Evolutionary conservation across 2,113 vertebrate species (phyloP).

Genomic region (Gasterosteus nipponicus): DNA sequence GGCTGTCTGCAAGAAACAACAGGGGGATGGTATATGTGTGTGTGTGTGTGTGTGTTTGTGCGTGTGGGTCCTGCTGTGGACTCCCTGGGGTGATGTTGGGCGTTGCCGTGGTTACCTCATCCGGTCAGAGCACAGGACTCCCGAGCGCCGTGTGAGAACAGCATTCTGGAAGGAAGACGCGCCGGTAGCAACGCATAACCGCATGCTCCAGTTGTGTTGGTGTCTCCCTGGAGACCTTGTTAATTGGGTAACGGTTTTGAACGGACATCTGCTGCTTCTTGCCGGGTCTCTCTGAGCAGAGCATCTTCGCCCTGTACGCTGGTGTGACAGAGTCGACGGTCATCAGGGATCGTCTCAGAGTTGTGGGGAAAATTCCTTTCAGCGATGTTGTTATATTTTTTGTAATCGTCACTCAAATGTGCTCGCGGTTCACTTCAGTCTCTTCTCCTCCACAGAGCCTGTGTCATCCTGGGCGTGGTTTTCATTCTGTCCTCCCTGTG

Average conservation of each 20-base stretch:
- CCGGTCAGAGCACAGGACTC: constrained; percentile 36
- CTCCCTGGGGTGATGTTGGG: constrained; percentile 33
- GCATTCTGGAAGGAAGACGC: constrained; percentile 10
- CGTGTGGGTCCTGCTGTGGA: constrained; percentile 33
- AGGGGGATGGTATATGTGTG: constrained; percentile 4
- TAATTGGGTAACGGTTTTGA: constrained; percentile 51
- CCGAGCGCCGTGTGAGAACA: not conserved
- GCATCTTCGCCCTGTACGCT: not conserved
- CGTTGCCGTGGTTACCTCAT: constrained; percentile 69
- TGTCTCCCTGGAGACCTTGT: constrained; percentile 28
- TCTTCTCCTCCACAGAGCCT: constrained; percentile 83
- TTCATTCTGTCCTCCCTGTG: constrained; percentile 95
- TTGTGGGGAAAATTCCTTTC: not conserved
- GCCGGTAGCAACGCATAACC: constrained; percentile 50
- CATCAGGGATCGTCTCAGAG: not conserved
- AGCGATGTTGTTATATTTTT: not conserved
- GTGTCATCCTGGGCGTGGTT: constrained; percentile 92
- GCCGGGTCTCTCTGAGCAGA: not conserved
- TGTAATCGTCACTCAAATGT: not conserved
- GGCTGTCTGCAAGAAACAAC: constrained; percentile 5
- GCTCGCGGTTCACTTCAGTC: not conserved
- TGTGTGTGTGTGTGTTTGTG: constrained; percentile 23
- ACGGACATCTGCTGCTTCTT: constrained; percentile 51
- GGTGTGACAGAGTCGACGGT: not conserved
- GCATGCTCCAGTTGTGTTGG: constrained; percentile 30